A percentile compares a stretch with the other conserved stretches of the same genome.
These are phyloP conservation scores for Tetrao urogallus DNA, from an alignment of 2,113 vertebrate species.

Conservation along the genomic window DNA sequence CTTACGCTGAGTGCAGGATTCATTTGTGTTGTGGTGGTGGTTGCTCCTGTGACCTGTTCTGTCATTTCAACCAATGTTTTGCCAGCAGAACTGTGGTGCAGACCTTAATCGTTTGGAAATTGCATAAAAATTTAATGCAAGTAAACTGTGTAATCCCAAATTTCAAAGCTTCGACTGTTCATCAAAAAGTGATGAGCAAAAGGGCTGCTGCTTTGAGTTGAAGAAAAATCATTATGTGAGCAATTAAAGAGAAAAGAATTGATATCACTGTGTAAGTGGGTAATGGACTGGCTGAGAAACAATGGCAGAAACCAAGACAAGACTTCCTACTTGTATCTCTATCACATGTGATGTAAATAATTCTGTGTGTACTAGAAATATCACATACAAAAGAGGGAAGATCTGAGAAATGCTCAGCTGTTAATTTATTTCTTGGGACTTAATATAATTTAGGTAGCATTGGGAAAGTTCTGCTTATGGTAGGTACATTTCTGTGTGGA, in stretches of 20 bases:
- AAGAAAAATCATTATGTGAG: not conserved
- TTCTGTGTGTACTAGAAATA: not conserved
- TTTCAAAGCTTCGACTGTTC: not conserved
- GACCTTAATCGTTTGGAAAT: not conserved
- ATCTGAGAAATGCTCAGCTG: not conserved
- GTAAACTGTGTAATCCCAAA: not conserved
- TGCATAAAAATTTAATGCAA: not conserved
- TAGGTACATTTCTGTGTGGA: not conserved
- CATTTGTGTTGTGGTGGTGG: not conserved
- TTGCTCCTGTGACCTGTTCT: not conserved
- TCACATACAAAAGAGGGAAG: not conserved
- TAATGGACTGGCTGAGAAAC: not conserved
- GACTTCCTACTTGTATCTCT: not conserved
- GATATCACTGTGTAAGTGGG: not conserved
- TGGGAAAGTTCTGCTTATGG: not conserved
- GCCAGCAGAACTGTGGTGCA: not conserved
- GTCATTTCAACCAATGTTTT: not conserved
- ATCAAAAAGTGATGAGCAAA: not conserved
- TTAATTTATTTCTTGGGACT: not conserved
- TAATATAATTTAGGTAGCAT: not conserved
- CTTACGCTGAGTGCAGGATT: fast-evolving
- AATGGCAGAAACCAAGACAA: not conserved
- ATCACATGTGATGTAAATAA: not conserved
- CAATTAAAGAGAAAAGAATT: not conserved
- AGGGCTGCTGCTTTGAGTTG: not conserved